These are phyloP conservation scores for Arctia plantaginis DNA, from an alignment of 2,888 invertebrate species.

Conservation along the genomic window DNA sequence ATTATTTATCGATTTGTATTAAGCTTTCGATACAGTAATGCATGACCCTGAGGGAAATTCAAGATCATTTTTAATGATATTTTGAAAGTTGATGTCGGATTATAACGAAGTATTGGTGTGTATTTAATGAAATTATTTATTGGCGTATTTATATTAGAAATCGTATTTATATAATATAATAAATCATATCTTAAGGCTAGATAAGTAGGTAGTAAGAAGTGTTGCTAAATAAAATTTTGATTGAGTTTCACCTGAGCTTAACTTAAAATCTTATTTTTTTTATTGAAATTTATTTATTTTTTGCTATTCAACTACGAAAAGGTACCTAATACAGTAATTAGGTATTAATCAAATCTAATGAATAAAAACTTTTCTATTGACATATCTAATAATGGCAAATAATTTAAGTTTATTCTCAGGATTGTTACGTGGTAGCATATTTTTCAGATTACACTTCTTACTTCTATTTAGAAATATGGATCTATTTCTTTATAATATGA, in stretches of 20 bases:
- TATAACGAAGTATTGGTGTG: slow-evolving; percentile 59
- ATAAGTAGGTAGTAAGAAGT: slow-evolving; percentile 29
- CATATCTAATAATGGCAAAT: no score
- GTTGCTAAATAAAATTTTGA: slow-evolving; percentile 48
- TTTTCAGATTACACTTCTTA: no score
- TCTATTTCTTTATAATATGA: no score
- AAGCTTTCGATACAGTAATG: slow-evolving; percentile 61
- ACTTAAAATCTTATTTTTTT: neutral
- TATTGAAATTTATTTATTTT: no score
- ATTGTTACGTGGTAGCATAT: no score
- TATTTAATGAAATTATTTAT: slow-evolving; percentile 55
- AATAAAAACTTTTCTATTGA: no score
- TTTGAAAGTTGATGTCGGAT: slow-evolving; percentile 63
- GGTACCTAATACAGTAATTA: no score
- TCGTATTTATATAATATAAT: no score
- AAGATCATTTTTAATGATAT: slow-evolving; percentile 63
- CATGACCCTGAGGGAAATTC: slow-evolving; percentile 51
- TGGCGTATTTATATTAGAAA: slow-evolving; percentile 49
- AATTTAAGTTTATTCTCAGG: no score
- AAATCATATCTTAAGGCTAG: slow-evolving; percentile 32
- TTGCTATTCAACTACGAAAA: no score
- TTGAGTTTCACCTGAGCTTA: slow-evolving; percentile 10
- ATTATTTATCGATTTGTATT: slow-evolving; percentile 58
- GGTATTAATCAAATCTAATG: no score
- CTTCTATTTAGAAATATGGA: no score